Evolutionary conservation across 2,888 invertebrate genomes (phyloP).

Genomic region (Xestia sexstrigata): DNA sequence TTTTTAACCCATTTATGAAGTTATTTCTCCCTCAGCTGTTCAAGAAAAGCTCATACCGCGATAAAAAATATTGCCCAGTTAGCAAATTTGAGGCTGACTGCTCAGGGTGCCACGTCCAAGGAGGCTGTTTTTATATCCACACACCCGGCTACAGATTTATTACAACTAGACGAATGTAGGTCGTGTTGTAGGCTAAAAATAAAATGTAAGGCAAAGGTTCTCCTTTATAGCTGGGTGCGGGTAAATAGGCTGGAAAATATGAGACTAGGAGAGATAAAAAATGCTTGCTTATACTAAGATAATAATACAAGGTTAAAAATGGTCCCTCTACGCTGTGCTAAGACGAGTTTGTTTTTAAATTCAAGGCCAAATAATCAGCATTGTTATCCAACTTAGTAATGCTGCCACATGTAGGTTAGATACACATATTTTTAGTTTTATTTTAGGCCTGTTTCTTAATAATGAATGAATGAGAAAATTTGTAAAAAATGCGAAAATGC

Average conservation of each 20-base stretch:
- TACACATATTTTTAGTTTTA: too few relatives aligned
- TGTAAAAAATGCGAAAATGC: too few relatives aligned
- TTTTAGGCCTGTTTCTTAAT: too few relatives aligned
- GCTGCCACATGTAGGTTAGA: too few relatives aligned
- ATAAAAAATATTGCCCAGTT: not conserved
- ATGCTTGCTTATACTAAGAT: slow-evolving; percentile 3
- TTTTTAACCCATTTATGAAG: not conserved
- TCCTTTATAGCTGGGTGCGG: not conserved
- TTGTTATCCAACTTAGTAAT: too few relatives aligned
- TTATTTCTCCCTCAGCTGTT: not conserved
- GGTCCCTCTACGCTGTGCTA: not conserved
- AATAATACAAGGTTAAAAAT: not conserved
- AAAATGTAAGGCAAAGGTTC: slow-evolving; percentile 16
- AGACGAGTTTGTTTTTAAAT: too few relatives aligned
- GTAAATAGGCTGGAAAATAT: slow-evolving; percentile 31
- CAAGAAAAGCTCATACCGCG: not conserved
- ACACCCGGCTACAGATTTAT: not conserved
- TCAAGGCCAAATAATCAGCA: too few relatives aligned
- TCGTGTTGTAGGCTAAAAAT: slow-evolving; percentile 19
- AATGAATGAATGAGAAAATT: too few relatives aligned
- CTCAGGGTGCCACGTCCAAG: not conserved
- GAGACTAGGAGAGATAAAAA: slow-evolving; percentile 9
- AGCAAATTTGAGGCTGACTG: not conserved
- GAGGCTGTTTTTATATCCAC: not conserved
- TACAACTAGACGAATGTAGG: slow-evolving; percentile 16